Base-by-base conservation (phyloP, 2,888 invertebrate species). In the Petrolisthes cinctipes region DNA sequence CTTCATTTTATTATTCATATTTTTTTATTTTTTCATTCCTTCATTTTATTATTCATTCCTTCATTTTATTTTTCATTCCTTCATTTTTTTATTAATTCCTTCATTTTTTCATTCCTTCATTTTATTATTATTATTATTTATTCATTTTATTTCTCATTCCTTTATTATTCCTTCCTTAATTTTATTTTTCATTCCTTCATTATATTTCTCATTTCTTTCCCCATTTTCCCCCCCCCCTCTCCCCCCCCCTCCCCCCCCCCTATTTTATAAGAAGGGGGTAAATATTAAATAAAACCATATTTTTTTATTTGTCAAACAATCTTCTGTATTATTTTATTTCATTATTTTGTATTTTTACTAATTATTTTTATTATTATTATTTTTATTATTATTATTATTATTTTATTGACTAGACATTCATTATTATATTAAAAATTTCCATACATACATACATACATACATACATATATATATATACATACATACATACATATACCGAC, bases 231-330 rank as follows among this genome's bases (percentile, higher is more conserved):
- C n/a, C n/a, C n/a, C n/a, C n/a, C n/a, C n/a, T n/a, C 53, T 20
- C 7, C 9, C 14, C 78, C 53, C 53, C 17, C 5, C 57, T 80
- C 53, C 5, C 56, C 14, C 23, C 57, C n/a, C 20, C 7, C 56
- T 80, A 17, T 56, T 20, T 37, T 20, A 11, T 9, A n/a, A 7
- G n/a, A 75, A 5, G n/a, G 11, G 75, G 11, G 37, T 37, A 75
- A 5, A 20, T 6, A 4, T 23, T 20, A n/a, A 4, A 4, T 4
- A 75, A 75, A 20, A n/a, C 11, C 20, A 20, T 73, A 20, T 73
- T 80, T 53, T 80, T 53, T 71, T 71, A 17, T 71, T n/a, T 71
- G 71, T 71, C 71, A 71, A 71, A 71, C 71, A 71, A 71, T 71
- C n/a, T 71, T 71, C 71, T 71, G 9, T 71, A n/a, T 11, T 71